phyloP scores from a whole-genome alignment of 1,140 invertebrate species.

The Pachypsylla venusta region DNA sequence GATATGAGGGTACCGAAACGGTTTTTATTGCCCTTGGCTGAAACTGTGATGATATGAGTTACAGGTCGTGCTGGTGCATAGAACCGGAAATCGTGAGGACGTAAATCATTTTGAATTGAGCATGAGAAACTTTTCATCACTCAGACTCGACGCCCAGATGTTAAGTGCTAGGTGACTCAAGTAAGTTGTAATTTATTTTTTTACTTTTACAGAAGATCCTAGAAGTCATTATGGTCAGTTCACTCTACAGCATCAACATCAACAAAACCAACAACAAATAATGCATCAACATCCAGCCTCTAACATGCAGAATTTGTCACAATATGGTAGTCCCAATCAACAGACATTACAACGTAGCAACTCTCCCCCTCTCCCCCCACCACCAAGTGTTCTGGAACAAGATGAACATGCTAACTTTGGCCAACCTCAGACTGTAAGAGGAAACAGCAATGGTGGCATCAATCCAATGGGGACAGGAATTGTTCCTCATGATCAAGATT shows the following conservation, averaged over 20 bases:
- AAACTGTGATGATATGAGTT: no score
- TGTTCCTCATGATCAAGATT: slow-evolving; percentile 68
- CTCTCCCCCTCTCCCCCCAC: slow-evolving; percentile 61
- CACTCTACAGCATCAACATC: background rate
- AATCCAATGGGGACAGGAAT: slow-evolving; percentile 51
- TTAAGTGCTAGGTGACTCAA: no score
- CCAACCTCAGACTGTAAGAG: slow-evolving; percentile 33
- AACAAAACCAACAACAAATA: background rate
- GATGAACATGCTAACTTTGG: slow-evolving; percentile 59
- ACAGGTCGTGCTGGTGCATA: no score
- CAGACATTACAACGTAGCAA: slow-evolving; percentile 22
- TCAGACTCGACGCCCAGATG: no score
- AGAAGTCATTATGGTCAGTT: slow-evolving; percentile 5
- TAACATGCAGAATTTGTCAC: slow-evolving; percentile 9
- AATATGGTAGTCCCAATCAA: slow-evolving; percentile 17
- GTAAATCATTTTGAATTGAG: no score
- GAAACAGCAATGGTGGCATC: slow-evolving; percentile 29
- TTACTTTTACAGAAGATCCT: background rate
- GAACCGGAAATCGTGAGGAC: no score
- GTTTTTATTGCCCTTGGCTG: no score
- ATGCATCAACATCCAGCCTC: background rate
- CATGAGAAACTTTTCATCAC: no score
- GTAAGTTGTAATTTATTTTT: background rate
- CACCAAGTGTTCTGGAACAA: slow-evolving; percentile 55
- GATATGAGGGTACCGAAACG: no score